phyloP scores from a whole-genome alignment of 2,113 vertebrate genomes.

The Struthidea cinerea region DNA sequence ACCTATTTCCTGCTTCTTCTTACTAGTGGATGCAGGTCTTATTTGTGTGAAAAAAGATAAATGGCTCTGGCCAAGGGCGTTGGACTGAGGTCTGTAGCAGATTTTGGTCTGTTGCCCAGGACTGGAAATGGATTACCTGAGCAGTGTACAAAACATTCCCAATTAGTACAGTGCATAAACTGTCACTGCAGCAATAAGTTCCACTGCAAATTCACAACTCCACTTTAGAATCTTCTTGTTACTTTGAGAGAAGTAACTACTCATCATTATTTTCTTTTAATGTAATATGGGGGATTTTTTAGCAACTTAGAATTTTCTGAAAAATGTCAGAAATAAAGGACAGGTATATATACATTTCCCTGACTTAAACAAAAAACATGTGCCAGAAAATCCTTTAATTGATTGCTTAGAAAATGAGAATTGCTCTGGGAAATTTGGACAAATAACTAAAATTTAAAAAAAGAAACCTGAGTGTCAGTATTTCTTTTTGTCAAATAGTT shows the following conservation, averaged over 20 bases:
- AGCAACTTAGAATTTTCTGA: not conserved
- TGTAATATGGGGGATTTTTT: fast-evolving
- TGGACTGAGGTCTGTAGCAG: not conserved
- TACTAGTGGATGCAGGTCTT: not conserved
- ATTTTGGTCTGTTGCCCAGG: constrained; percentile 18
- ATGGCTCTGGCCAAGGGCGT: not conserved
- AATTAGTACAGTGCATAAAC: constrained; percentile 4
- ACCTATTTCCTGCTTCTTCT: not conserved
- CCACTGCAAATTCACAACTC: not conserved
- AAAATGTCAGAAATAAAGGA: not conserved
- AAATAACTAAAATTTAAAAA: not conserved
- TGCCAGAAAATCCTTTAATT: not conserved
- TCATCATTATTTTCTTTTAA: not conserved
- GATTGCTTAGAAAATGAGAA: not conserved
- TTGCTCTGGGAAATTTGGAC: not conserved
- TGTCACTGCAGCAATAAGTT: not conserved
- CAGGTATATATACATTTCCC: not conserved
- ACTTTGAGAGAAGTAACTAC: not conserved
- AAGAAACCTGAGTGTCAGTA: fast-evolving
- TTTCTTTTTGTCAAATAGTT: not conserved
- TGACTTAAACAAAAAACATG: not conserved
- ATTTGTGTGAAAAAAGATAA: not conserved
- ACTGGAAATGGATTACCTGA: not conserved
- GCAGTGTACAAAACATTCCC: not conserved
- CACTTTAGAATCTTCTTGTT: not conserved